These are phyloP conservation scores for Sarcophaga variegata DNA, from an alignment of 2,888 invertebrate species.

Conservation along the genomic window DNA sequence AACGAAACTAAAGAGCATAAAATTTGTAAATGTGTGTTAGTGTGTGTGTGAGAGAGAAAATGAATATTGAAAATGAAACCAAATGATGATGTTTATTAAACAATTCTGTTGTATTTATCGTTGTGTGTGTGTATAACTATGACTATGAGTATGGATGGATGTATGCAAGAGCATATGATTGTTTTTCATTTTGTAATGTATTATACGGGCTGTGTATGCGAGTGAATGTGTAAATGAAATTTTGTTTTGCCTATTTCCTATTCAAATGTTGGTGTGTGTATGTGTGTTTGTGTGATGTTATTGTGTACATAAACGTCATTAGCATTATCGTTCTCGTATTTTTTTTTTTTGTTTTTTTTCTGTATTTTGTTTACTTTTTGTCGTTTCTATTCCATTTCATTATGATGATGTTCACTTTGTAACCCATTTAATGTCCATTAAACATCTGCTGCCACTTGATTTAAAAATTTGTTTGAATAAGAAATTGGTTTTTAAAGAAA, in stretches of 20 bases:
- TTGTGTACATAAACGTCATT: conserved; percentile 15
- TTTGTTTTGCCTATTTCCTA: neutral
- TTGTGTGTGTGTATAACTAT: neutral
- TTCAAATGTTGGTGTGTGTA: neutral
- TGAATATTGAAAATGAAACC: conserved; percentile 25
- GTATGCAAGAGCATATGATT: neutral
- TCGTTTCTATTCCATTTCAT: conserved; percentile 14
- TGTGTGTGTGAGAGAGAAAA: conserved; percentile 1
- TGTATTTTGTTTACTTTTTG: conserved; percentile 7
- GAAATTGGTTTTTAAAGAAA: neutral
- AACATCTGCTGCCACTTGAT: conserved; percentile 49
- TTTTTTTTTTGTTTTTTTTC: neutral
- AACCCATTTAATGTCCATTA: conserved; percentile 48
- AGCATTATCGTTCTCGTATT: neutral
- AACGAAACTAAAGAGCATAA: neutral
- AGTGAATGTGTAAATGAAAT: neutral
- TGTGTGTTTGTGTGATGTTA: neutral
- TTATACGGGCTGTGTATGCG: neutral
- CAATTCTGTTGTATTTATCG: neutral
- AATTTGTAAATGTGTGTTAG: neutral
- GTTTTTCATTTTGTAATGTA: neutral
- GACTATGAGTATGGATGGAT: neutral
- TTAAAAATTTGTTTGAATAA: neutral
- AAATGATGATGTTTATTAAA: conserved; percentile 20
- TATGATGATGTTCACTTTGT: conserved; percentile 27